Percentiles rank a stretch among this genome's conserved stretches.
Evolutionary conservation across 53 echinoderm and acorn worm species (phyloP).

Genomic region (Actinopyga echinites): DNA sequence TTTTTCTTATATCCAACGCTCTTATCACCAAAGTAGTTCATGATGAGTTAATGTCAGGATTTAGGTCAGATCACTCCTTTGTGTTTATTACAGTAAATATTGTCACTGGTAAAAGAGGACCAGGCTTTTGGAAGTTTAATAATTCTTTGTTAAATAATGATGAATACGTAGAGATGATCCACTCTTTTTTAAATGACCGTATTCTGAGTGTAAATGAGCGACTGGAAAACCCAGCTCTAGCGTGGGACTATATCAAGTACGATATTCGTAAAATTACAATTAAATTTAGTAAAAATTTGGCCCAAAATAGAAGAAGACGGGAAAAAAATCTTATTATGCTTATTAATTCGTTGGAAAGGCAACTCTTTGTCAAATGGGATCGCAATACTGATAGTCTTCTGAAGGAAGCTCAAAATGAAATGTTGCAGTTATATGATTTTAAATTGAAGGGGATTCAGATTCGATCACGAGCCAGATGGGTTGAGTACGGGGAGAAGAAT

Average conservation of each 20-base stretch:
- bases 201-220: not conserved
- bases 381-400: conserved; percentile 3
- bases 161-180: not conserved
- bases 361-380: not conserved
- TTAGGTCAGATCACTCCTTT: conserved; percentile 12
- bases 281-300: not conserved
- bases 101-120: not conserved
- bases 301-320: not conserved
- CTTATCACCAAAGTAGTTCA: not conserved
- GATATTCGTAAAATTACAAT: conserved; percentile 20
- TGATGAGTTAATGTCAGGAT: not conserved
- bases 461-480: conserved; percentile 9
- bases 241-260: not conserved
- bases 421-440: not conserved
- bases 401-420: conserved; percentile 33
- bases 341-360: not conserved
- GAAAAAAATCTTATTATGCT: not conserved
- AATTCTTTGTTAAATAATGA: conserved; percentile 3
- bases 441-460: not conserved
- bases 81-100: not conserved
- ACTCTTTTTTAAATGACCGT: not conserved
- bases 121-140: conserved; percentile 15
- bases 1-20: not conserved
- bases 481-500: too few relatives aligned
- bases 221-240: not conserved